Base-by-base conservation (phyloP, 2,888 invertebrate species). In the Crepidodera aurea region DNA sequence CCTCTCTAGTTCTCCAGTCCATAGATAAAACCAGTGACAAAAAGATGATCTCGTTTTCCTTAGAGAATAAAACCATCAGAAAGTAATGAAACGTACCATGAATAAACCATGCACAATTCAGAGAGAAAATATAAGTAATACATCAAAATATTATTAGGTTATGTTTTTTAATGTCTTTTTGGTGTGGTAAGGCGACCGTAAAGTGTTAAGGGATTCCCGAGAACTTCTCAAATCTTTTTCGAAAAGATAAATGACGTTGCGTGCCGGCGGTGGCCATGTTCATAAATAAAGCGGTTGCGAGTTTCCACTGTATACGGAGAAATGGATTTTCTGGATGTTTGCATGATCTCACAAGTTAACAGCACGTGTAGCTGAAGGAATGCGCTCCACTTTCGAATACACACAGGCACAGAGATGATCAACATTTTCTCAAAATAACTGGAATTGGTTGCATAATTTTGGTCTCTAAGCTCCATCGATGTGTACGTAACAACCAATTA, bases 221-320 rank as follows among this genome's bases (percentile, higher is more conserved):
- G 12, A 54, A 32, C 18, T 29, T 22, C 12, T 16, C 16, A 54
- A 42, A 25, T 54, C 39, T 53, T 34, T 22, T 54, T 25, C 42
- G 29, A 54, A 54, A 62, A 63, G 63, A 64, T 60, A 64, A 64
- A 64, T 53, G 57, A 54, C 54, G 57, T 64, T 57, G 64, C 64
- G 56, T 64, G 64, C 53, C 50, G 56, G 53, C 53, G 57, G 57
- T 53, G 64, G 56, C 57, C 51, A 64, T 55, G 60, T 57, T 60
- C 56, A 64, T 64, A 64, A 60, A 64, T 64, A 64, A 64, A 64
- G 51, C 39, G 55, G 42, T 29, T 50, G 50, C 50, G 56, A 46
- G 46, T 46, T 56, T 37, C 34, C 29, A 46, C 22, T 46, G 37
- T 22, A 16, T 16, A 27, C 50, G 37, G 27, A 37, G 59, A 44